A percentile compares a stretch with the other conserved stretches of the same genome.
phyloP scores from a whole-genome alignment of 2,888 invertebrate species.

The Hedya salicella region DNA sequence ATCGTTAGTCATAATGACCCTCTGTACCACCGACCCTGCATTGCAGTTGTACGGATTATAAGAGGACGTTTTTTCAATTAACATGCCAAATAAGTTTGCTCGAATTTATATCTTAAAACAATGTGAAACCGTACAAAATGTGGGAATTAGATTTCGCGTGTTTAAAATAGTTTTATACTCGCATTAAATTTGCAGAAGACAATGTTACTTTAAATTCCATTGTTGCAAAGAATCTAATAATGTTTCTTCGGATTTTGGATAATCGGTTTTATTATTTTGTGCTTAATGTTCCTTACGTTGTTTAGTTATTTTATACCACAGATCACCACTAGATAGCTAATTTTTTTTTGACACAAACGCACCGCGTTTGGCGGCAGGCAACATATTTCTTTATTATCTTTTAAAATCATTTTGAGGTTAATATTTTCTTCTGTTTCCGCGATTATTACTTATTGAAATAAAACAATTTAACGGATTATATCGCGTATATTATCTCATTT shows the following conservation, averaged over 20 bases:
- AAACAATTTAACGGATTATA: too few species aligned
- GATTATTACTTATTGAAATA: too few species aligned
- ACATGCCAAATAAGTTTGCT: slow-evolving; percentile 66
- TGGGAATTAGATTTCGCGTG: neutral
- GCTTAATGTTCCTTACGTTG: too few species aligned
- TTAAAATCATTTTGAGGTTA: too few species aligned
- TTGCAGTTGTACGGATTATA: slow-evolving; percentile 77
- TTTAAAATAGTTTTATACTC: slow-evolving; percentile 7
- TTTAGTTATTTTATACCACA: too few species aligned
- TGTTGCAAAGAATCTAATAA: neutral
- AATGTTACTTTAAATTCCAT: neutral
- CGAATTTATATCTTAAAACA: slow-evolving; percentile 56
- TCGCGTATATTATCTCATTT: too few species aligned
- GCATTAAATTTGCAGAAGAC: neutral
- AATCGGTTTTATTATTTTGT: too few species aligned
- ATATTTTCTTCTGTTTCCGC: too few species aligned
- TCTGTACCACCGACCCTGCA: slow-evolving; percentile 64
- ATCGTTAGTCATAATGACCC: slow-evolving; percentile 54
- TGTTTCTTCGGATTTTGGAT: neutral
- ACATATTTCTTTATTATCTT: too few species aligned
- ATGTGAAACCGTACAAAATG: slow-evolving; percentile 21
- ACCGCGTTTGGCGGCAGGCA: too few species aligned
- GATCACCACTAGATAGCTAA: too few species aligned
- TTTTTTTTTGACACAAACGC: too few species aligned
- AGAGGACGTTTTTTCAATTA: slow-evolving; percentile 74